Evolutionary conservation across 2,888 invertebrate species (phyloP), one percentile per base, ranked within the genome.

Genomic region (Gymnoscelis rufifasciata): DNA sequence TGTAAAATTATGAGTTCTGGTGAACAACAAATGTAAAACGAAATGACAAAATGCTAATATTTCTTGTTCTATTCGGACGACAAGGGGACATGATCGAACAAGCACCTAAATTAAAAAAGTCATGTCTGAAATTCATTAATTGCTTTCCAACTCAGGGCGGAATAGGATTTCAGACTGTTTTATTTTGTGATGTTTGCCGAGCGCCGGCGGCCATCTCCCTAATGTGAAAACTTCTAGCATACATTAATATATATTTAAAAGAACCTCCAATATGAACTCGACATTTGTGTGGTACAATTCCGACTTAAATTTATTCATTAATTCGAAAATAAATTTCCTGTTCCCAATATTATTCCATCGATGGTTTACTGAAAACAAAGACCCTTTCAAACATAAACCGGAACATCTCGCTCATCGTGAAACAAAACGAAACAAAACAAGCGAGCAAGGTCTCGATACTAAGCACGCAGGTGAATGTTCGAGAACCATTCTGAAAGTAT

Each of bases 101-200:
- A 33, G 42, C 46, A 29, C 41, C 31, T 44, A 47, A 43, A 54
- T 57, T 54, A 45, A 51, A 52, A 52, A 54, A 54, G 51, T 54
- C 54, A 39, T 37, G 37, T 44, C 43, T 40, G 15, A n/a, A 31
- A 15, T 15, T 15, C 31, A 8, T 15, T 15, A 15, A 15, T 15
- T 14, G 31, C 13, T 14, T 14, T 11, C 3, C 13, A 13, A 10
- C 31, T 10, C 2, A 13, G 14, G 14, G n/a, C 14, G 14, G 14
- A n/a, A 30, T 19, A 19, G 19, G 19, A 19, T 13, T 7, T 3
- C 4, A 30, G 14, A 31, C 13, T 8, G 13, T 3, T 30, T 14
- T 30, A 7, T 7, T 30, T 8, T 6, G 3, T 28, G n/a, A 29
- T 13, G 13, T 30, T 14, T 31, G 30, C 14, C 8, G n/a, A n/a